phyloP scores from a whole-genome alignment of 2,797 vertebrate genomes.

The Mus minutoides region DNA sequence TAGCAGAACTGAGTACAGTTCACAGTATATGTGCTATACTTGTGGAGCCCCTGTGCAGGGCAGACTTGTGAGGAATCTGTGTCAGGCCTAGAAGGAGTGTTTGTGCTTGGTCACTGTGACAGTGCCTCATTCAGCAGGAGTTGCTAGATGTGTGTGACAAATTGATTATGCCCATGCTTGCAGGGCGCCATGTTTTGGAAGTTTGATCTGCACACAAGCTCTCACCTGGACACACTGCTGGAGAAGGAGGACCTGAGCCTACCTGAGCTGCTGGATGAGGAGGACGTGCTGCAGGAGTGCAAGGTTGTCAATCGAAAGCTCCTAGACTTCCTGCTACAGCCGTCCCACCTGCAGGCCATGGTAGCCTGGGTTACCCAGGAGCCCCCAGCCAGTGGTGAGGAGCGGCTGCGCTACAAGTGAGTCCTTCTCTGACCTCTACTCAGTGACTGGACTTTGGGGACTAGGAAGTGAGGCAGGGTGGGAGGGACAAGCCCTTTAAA shows the following conservation, averaged over 20 bases:
- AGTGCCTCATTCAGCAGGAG: not conserved
- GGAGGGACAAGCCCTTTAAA: not conserved
- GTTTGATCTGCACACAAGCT: conserved; percentile 88
- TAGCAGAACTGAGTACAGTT: not conserved
- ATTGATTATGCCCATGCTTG: not conserved
- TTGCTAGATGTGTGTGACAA: not conserved
- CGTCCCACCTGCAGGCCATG: conserved; percentile 85
- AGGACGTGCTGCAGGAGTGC: conserved; percentile 88
- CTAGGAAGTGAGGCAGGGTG: not conserved
- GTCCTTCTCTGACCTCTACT: not conserved
- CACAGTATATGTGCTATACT: not conserved
- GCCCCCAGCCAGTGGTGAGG: conserved; percentile 84
- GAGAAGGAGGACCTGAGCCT: conserved; percentile 87
- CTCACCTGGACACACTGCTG: conserved; percentile 86
- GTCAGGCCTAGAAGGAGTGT: not conserved
- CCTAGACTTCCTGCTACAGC: conserved; percentile 86
- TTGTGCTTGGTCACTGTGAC: not conserved
- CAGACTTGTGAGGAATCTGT: not conserved
- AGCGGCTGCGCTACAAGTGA: conserved; percentile 88
- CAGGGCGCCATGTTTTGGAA: conserved; percentile 89
- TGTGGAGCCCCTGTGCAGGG: not conserved
- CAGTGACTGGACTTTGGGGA: not conserved
- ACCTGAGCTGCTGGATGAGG: conserved; percentile 86
- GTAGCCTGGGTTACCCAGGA: conserved; percentile 87
- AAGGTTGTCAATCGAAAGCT: conserved; percentile 87